Conservation (phyloP, 2,113 vertebrate genomes). For the Scolopax mira region DNA sequence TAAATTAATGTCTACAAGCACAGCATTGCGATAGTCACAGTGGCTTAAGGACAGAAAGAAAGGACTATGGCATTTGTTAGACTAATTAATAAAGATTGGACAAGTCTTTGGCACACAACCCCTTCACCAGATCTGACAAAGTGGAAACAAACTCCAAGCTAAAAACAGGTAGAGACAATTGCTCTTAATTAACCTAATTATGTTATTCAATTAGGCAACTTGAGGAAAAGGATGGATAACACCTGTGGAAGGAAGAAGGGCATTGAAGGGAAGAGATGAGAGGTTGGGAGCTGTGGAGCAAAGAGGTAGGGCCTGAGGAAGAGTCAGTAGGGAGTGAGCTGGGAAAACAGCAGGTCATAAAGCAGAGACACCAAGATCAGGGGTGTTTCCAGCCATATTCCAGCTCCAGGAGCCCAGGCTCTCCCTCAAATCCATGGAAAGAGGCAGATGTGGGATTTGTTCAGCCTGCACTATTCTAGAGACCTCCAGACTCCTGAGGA, state of each 20-base stretch:
- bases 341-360: not conserved
- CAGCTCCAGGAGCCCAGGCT: not conserved
- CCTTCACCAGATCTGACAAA: not conserved
- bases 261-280: not conserved
- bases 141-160: not conserved
- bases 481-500: fast-evolving
- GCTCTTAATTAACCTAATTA: not conserved
- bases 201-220: not conserved
- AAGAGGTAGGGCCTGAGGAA: not conserved
- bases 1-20: not conserved
- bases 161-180: not conserved
- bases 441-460: not conserved
- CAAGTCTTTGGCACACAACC: not conserved
- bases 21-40: not conserved
- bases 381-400: fast-evolving
- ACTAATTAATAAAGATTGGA: not conserved
- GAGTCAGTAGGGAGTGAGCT: not conserved
- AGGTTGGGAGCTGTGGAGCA: not conserved
- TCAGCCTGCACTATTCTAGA: not conserved
- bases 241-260: not conserved
- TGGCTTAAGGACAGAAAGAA: not conserved
- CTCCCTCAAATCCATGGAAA: not conserved
- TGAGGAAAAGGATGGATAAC: not conserved
- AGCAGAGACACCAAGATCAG: not conserved
- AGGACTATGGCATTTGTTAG: not conserved